A percentile compares a stretch with the other conserved stretches of the same genome.
Conservation (phyloP, 2,888 invertebrate genomes). For the Epinotia demarniana region DNA sequence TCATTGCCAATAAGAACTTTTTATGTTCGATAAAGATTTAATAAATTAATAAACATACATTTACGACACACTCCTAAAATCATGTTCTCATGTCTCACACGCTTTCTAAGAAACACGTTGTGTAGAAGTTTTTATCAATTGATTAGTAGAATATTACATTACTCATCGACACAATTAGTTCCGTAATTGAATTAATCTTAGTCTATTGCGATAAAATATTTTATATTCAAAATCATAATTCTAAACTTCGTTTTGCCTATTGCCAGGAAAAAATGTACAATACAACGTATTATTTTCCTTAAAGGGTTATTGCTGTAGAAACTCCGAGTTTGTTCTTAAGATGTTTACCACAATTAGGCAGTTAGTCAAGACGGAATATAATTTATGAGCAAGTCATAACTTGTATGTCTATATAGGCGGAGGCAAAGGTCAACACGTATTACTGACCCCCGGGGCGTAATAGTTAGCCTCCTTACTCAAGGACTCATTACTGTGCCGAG, state of each 20-base stretch:
- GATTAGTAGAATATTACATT: too few relatives aligned
- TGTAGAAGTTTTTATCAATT: too few relatives aligned
- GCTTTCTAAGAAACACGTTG: too few relatives aligned
- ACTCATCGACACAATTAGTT: neutral
- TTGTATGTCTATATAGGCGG: slow-evolving; percentile 38
- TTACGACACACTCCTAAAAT: too few relatives aligned
- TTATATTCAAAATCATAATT: neutral
- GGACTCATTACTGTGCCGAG: slow-evolving; percentile 34
- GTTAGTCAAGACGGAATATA: slow-evolving; percentile 24
- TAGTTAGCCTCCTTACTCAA: slow-evolving; percentile 36
- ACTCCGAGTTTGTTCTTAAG: neutral
- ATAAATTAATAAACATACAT: too few relatives aligned
- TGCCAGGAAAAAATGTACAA: neutral
- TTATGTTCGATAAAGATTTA: too few relatives aligned
- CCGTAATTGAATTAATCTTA: neutral
- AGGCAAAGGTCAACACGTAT: slow-evolving; percentile 41
- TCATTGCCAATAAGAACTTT: too few relatives aligned
- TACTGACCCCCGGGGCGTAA: slow-evolving; percentile 36
- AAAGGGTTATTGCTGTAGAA: neutral
- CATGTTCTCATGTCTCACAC: too few relatives aligned
- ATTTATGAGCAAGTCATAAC: slow-evolving; percentile 40
- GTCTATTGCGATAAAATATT: neutral
- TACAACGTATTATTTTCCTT: neutral
- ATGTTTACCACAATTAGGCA: neutral
- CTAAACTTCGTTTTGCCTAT: too few relatives aligned